Evolutionary conservation across 2,113 vertebrate species (phyloP).

Genomic region (Henicopernis longicauda): DNA sequence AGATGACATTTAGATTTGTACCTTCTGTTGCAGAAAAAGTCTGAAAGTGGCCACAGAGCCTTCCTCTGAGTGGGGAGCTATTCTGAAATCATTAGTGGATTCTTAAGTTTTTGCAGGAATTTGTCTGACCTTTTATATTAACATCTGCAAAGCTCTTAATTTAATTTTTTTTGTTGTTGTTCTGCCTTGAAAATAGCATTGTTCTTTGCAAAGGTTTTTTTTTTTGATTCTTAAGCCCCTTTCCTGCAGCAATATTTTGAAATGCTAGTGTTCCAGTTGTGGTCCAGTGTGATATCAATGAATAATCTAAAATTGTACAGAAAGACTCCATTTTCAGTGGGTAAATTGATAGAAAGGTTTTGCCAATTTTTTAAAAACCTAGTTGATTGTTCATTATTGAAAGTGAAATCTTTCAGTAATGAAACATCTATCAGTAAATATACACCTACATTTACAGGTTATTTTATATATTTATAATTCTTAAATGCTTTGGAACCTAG

Average conservation of each 20-base stretch:
- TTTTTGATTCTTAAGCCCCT: neutral
- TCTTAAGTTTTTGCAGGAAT: neutral
- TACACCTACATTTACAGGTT: neutral
- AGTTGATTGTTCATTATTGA: neutral
- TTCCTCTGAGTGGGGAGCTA: neutral
- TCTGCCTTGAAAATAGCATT: neutral
- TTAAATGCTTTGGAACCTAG: neutral
- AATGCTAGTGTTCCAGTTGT: neutral
- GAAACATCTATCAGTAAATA: neutral
- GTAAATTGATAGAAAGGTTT: neutral
- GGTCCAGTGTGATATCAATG: neutral
- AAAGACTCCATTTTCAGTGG: neutral
- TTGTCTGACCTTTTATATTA: neutral
- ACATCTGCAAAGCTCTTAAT: neutral
- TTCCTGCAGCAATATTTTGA: neutral
- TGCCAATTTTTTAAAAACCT: neutral
- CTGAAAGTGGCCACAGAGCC: neutral
- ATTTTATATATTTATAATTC: neutral
- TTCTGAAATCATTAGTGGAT: neutral
- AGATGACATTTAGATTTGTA: slow-evolving; percentile 6
- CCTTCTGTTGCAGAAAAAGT: neutral
- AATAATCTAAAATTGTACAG: neutral
- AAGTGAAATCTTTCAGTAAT: neutral
- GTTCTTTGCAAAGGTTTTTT: neutral
- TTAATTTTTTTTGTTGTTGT: neutral